Evolutionary conservation across 2,113 vertebrate genomes (phyloP).

Genomic region (Rhinichthys klamathensis): DNA sequence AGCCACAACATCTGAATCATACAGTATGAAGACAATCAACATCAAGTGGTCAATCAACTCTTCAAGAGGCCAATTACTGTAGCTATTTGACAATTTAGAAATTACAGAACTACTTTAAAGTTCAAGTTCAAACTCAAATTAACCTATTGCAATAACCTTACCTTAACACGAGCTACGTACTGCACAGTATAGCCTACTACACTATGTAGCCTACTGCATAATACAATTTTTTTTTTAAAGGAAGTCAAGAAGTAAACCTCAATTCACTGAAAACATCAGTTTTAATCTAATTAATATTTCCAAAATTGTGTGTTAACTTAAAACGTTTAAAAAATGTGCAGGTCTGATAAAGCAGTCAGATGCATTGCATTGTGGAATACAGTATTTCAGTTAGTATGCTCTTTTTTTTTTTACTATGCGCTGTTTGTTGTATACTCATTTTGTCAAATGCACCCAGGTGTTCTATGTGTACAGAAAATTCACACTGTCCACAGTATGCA

Average conservation of each 20-base stretch:
- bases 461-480: neutral
- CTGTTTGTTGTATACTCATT: neutral
- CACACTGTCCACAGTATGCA: no score
- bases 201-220: neutral
- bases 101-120: neutral
- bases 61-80: neutral
- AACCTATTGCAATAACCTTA: neutral
- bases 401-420: neutral
- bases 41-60: neutral
- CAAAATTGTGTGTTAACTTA: neutral
- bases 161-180: neutral
- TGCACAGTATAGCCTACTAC: neutral
- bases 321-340: neutral
- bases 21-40: slow-evolving; percentile 26
- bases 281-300: neutral
- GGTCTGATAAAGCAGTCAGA: neutral
- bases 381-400: neutral
- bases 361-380: neutral
- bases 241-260: neutral
- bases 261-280: neutral
- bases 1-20: slow-evolving; percentile 28
- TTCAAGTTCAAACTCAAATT: neutral
- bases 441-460: no score
- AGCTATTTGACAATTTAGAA: slow-evolving; percentile 3
- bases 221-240: neutral